phyloP scores from a whole-genome alignment of 2,797 vertebrate genomes.

The Tinamus major region DNA sequence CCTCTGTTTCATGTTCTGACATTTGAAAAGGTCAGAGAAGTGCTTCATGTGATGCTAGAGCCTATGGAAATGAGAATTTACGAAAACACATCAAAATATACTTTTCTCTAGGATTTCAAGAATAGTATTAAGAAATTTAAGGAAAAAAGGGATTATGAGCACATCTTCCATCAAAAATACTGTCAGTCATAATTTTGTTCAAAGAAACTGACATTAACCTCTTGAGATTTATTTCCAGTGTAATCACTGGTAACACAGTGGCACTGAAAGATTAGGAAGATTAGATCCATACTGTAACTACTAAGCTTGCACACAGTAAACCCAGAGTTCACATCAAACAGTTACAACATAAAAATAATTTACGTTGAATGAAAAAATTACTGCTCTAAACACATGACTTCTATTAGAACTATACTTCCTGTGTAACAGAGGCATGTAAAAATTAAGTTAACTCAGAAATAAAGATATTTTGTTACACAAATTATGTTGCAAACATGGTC shows the following conservation, averaged over 20 bases:
- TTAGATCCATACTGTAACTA: conserved; percentile 18
- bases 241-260: neutral
- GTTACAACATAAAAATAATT: conserved; percentile 49
- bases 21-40: conserved; percentile 61
- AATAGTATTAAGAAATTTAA: neutral
- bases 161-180: neutral
- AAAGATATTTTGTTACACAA: conserved; percentile 72
- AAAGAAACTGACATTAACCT: neutral
- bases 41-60: conserved; percentile 26
- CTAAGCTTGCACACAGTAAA: conserved; percentile 13
- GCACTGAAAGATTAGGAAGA: neutral
- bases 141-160: neutral
- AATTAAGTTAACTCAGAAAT: conserved; percentile 73
- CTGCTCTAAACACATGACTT: conserved; percentile 58
- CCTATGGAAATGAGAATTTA: conserved; percentile 33
- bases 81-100: neutral
- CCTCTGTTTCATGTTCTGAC: conserved; percentile 64
- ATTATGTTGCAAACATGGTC: conserved; percentile 57
- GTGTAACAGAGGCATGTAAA: conserved; percentile 61
- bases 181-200: neutral
- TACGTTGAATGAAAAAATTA: conserved; percentile 55
- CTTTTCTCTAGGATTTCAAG: neutral
- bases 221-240: neutral
- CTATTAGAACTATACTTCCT: conserved; percentile 71
- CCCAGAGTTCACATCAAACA: conserved; percentile 54